These are phyloP conservation scores for Philaethria dido DNA, from an alignment of 2,888 invertebrate species.

Conservation along the genomic window DNA sequence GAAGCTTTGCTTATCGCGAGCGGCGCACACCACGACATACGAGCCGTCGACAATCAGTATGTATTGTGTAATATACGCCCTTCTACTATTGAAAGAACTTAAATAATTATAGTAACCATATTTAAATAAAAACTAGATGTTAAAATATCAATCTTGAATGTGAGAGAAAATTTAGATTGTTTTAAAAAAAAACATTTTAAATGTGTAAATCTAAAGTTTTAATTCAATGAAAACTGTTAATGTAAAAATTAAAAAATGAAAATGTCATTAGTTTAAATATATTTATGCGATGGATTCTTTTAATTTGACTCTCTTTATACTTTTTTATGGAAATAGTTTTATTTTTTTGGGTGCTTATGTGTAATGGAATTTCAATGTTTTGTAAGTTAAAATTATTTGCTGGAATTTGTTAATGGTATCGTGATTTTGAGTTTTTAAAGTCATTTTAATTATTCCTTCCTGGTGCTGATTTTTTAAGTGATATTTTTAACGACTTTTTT, in stretches of 20 bases:
- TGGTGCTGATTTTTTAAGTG: not conserved
- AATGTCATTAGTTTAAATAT: not conserved
- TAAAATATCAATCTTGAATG: too few species aligned
- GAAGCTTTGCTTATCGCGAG: slow-evolving; percentile 86
- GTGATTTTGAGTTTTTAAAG: not conserved
- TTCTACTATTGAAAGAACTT: slow-evolving; percentile 78
- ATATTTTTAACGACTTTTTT: not conserved
- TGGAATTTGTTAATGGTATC: not conserved
- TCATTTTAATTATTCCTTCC: not conserved
- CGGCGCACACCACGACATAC: slow-evolving; percentile 72
- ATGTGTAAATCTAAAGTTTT: too few species aligned
- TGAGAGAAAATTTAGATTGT: too few species aligned
- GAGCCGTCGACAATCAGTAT: slow-evolving; percentile 94
- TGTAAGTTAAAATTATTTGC: too few species aligned
- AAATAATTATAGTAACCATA: not conserved
- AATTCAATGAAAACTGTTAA: not conserved
- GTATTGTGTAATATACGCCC: slow-evolving; percentile 46
- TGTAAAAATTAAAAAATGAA: not conserved
- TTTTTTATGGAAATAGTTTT: not conserved
- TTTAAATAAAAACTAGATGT: not conserved
- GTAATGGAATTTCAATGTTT: too few species aligned
- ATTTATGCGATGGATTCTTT: not conserved
- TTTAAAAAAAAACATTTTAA: too few species aligned
- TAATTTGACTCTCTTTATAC: not conserved
- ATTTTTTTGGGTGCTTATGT: too few species aligned